Percentiles rank a stretch among this genome's conserved stretches.
Conservation (phyloP, 2,888 invertebrate species). For the Melangyna quadrimaculata region DNA sequence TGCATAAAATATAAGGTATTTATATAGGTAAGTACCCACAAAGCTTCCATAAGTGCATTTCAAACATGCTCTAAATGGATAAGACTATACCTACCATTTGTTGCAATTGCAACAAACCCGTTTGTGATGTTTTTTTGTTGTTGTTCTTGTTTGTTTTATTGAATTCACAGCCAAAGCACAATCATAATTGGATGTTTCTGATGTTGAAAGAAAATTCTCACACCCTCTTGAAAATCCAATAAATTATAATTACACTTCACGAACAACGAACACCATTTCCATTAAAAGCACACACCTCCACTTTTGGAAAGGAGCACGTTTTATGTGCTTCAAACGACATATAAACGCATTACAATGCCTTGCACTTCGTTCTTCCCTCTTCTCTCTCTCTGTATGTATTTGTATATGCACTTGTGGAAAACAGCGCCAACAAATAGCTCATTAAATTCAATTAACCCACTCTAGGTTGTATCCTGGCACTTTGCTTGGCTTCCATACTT, state of each 20-base stretch:
- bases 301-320: not conserved
- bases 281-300: constrained; percentile 48
- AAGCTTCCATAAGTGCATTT: constrained; percentile 12
- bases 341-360: not conserved
- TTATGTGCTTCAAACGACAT: not conserved
- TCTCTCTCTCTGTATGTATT: not conserved
- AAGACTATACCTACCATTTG: constrained; percentile 24
- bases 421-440: constrained; percentile 64
- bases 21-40: not conserved
- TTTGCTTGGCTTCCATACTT: constrained; percentile 39
- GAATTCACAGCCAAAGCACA: not conserved
- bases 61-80: constrained; percentile 13
- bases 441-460: constrained; percentile 70
- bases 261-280: constrained; percentile 52
- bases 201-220: constrained; percentile 48
- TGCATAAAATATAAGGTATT: not conserved
- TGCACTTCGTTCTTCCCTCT: not conserved
- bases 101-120: not conserved
- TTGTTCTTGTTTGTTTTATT: not conserved
- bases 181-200: constrained; percentile 54
- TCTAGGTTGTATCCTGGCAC: constrained; percentile 16
- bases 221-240: constrained; percentile 59
- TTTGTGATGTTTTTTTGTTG: not conserved
- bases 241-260: constrained; percentile 70
- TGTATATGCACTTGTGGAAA: constrained; percentile 43